Conservation (phyloP, 2,113 vertebrate species). For the Aix galericulata region DNA sequence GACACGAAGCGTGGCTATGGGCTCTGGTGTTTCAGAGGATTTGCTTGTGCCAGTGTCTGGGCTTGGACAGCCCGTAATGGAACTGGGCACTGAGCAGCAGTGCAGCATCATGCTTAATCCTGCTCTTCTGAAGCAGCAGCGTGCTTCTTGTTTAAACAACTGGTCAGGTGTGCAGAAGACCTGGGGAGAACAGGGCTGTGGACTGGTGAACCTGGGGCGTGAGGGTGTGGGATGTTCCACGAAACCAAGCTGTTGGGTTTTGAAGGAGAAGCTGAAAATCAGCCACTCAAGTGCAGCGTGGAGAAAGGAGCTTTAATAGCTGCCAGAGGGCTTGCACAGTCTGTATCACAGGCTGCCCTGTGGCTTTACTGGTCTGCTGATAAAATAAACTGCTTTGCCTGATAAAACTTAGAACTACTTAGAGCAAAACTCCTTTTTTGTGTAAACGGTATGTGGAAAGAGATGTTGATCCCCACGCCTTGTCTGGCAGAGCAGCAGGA, state of each 20-base stretch:
- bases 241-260: neutral
- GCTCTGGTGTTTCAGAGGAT: neutral
- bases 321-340: neutral
- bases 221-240: accelerated
- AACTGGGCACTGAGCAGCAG: accelerated
- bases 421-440: neutral
- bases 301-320: neutral
- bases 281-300: accelerated
- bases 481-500: neutral
- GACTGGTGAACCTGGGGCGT: neutral
- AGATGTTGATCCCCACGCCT: neutral
- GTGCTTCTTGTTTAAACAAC: neutral
- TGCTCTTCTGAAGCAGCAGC: neutral
- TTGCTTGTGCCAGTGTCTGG: neutral
- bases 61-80: neutral
- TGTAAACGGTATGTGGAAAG: neutral
- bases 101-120: accelerated
- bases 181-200: accelerated
- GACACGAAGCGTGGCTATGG: accelerated
- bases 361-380: neutral
- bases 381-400: neutral
- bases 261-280: neutral
- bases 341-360: neutral
- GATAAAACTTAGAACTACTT: neutral
- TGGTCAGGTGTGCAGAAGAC: accelerated